A percentile compares a stretch with the other conserved stretches of the same genome.
phyloP scores from a whole-genome alignment of 2,113 vertebrate genomes.

The Calyptomena viridis region DNA sequence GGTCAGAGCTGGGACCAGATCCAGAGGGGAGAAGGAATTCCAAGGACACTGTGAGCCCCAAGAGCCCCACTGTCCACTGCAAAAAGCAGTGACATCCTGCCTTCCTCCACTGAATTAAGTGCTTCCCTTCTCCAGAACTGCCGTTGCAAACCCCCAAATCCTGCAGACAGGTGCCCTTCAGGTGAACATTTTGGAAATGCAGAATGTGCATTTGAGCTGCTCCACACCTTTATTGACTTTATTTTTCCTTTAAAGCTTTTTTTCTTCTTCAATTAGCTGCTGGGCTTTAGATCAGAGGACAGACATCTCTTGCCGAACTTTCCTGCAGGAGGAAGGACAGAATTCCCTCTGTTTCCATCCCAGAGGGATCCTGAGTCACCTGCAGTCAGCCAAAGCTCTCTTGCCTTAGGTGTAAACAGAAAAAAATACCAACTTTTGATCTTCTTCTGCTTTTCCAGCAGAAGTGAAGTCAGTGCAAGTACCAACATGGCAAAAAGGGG shows the following conservation, averaged over 20 bases:
- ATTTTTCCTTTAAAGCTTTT: neutral
- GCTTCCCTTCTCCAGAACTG: neutral
- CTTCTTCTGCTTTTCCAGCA: neutral
- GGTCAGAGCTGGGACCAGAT: neutral
- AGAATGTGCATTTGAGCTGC: neutral
- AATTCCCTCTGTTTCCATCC: neutral
- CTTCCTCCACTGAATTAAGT: accelerated
- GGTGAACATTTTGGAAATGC: neutral
- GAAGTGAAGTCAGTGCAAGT: neutral
- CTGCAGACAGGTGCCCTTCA: neutral
- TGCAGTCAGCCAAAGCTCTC: neutral
- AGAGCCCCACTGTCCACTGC: neutral
- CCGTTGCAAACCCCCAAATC: neutral
- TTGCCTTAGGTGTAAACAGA: slow-evolving; percentile 31
- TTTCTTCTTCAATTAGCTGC: neutral
- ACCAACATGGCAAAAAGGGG: neutral
- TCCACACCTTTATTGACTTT: neutral
- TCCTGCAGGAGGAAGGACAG: neutral
- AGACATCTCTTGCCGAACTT: neutral
- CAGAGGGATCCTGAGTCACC: neutral
- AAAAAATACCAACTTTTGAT: neutral
- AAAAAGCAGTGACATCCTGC: neutral
- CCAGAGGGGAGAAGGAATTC: neutral
- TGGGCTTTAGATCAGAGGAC: neutral
- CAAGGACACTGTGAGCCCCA: neutral